Conservation (phyloP, 2,888 invertebrate genomes). For the Hanleya hanleyi region DNA sequence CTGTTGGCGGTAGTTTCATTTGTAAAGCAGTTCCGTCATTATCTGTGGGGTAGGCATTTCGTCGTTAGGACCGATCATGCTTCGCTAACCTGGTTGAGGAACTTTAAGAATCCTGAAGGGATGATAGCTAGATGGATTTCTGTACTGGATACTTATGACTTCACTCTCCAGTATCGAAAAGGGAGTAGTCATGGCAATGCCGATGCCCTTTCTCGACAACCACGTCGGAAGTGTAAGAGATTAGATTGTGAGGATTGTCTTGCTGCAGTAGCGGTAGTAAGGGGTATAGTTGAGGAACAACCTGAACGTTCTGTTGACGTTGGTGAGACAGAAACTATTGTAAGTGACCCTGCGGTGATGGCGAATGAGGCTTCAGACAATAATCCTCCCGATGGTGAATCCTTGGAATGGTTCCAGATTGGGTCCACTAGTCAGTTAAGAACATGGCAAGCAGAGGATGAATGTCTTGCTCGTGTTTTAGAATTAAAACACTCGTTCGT, state of each 20-base stretch:
- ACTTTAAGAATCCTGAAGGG: slow-evolving; percentile 34
- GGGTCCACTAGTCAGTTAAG: not conserved
- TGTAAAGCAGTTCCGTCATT: slow-evolving; percentile 43
- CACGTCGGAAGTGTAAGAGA: slow-evolving; percentile 10
- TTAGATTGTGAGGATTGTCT: not conserved
- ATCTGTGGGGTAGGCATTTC: slow-evolving; percentile 39
- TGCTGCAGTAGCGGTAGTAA: not conserved
- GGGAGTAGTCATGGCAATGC: slow-evolving; percentile 26
- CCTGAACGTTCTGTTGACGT: not conserved
- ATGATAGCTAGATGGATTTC: slow-evolving; percentile 31
- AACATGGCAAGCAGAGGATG: not conserved
- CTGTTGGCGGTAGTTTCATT: slow-evolving; percentile 37
- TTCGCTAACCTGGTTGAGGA: slow-evolving; percentile 36
- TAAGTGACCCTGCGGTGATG: not conserved
- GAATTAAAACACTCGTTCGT: not conserved
- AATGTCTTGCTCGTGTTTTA: not conserved
- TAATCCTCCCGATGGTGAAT: too few relatives aligned
- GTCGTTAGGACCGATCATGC: slow-evolving; percentile 45
- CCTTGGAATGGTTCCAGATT: not conserved
- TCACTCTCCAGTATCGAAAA: slow-evolving; percentile 22
- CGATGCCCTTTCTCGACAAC: slow-evolving; percentile 21
- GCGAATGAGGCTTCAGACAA: not conserved
- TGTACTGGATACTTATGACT: slow-evolving; percentile 21
- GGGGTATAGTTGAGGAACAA: too few relatives aligned
- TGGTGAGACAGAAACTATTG: not conserved